phyloP scores from a whole-genome alignment of 1,140 invertebrate genomes.

The Schlechtendalia chinensis region DNA sequence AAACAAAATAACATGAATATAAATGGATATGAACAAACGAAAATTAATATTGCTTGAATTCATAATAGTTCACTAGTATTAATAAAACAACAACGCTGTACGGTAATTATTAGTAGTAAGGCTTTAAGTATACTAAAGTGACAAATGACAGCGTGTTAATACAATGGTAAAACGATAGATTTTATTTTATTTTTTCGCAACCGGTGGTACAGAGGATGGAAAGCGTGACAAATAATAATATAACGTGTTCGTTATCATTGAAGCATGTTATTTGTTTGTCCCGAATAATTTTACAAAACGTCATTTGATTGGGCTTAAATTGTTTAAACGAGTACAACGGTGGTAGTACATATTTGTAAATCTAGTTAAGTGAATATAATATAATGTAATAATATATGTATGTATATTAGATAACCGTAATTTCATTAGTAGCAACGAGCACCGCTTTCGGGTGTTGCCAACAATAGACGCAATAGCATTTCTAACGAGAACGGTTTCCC shows the following conservation, averaged over 20 bases:
- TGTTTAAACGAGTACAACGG: neutral
- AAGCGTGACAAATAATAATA: conserved; percentile 43
- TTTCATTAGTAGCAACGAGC: neutral
- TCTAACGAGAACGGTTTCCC: too few relatives aligned
- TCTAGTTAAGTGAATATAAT: neutral
- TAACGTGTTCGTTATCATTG: conserved; percentile 17
- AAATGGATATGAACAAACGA: neutral
- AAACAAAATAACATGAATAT: neutral
- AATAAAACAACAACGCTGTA: conserved; percentile 3
- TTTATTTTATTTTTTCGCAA: conserved; percentile 22
- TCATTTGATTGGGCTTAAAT: neutral
- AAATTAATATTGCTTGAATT: neutral
- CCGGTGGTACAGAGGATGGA: conserved; percentile 24
- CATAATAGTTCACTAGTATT: conserved; percentile 12
- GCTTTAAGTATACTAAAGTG: conserved; percentile 5
- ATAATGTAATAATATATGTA: neutral
- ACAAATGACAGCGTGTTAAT: neutral
- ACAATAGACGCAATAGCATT: too few relatives aligned
- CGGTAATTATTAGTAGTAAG: neutral
- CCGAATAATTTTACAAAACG: neutral
- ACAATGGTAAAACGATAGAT: neutral
- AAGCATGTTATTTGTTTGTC: conserved; percentile 28
- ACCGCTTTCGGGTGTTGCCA: neutral
- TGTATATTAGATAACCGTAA: neutral
- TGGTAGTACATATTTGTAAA: neutral